These are phyloP conservation scores for Sogatella furcifera DNA, from an alignment of 1,140 invertebrate species.

Conservation along the genomic window DNA sequence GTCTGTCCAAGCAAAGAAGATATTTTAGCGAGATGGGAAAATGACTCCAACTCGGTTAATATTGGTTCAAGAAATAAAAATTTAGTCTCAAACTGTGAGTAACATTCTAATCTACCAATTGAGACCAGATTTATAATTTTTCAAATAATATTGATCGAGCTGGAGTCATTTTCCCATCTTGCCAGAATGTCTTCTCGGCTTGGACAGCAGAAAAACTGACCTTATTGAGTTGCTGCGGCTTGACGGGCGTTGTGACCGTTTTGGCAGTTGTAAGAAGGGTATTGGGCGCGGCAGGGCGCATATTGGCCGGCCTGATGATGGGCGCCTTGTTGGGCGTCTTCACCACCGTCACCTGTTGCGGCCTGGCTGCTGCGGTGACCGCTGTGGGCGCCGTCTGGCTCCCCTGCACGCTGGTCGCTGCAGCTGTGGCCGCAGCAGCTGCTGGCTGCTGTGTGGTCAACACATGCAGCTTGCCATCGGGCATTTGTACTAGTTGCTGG, in stretches of 20 bases:
- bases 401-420: slow-evolving; percentile 8
- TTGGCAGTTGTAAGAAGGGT: neutral
- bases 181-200: too few species aligned
- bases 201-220: neutral
- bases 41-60: too few species aligned
- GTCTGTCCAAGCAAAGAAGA: too few species aligned
- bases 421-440: neutral
- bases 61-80: too few species aligned
- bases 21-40: too few species aligned
- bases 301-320: neutral
- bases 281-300: neutral
- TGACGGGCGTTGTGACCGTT: slow-evolving; percentile 3
- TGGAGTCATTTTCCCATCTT: too few species aligned
- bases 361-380: neutral
- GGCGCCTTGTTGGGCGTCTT: slow-evolving; percentile 2
- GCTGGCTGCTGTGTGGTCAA: slow-evolving; percentile 37
- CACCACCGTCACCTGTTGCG: slow-evolving; percentile 9
- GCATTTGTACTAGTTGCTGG: slow-evolving; percentile 87
- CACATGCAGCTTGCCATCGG: slow-evolving; percentile 87
- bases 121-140: too few species aligned
- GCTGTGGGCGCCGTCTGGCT: neutral
- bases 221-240: slow-evolving; percentile 20
- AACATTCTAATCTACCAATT: too few species aligned
- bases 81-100: too few species aligned
- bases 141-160: too few species aligned